Base-by-base conservation (phyloP, 2,888 invertebrate species). In the Tetanocera ferruginea region DNA sequence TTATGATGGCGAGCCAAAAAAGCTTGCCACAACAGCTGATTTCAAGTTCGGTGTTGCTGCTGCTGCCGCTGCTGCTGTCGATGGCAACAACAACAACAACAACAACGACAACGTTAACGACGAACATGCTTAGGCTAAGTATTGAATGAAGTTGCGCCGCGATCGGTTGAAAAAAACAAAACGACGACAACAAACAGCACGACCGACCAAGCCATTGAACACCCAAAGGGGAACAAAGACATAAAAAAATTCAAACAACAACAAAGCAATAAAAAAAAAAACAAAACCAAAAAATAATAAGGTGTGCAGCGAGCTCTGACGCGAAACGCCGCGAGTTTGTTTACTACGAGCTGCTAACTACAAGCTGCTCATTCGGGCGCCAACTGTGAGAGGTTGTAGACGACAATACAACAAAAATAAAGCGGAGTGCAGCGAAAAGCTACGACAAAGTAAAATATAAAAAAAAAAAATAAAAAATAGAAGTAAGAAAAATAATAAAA, bases 321-420 rank as follows among this genome's bases (percentile, higher is more conserved):
- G 70, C 17, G 17, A n/a, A 60, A 5, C 57, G 57, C 37, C 37
- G 23, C 51, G 67, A 19, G 31, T 34, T 34, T 55, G 72, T 55
- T 49, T 57, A 57, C 57, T 19, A 57, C 72, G 37, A 49, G 28
- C 4, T 2, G 43, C 66, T 19, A n/a, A 14, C 55, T 34, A 55
- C 34, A 43, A 43, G 43, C n/a, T 25, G 70, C 80, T 82, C 85
- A 85, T 84, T 85, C 84, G 84, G 81, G 82, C 82, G 82, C 83
- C 79, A 82, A 81, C 81, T 76, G 81, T 80, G 78, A 66, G 80
- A 76, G 82, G 82, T 81, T 82, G 81, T 82, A 79, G 85, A 84
- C 84, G 43, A 25, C 73, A 52, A 64, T 49, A 14, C 77, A 28
- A 34, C 69, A 52, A 70, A 43, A 73, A 67, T 60, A 52, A 11